These are phyloP conservation scores for Amphipyra berbera DNA, from an alignment of 2,888 invertebrate genomes.

Conservation along the genomic window DNA sequence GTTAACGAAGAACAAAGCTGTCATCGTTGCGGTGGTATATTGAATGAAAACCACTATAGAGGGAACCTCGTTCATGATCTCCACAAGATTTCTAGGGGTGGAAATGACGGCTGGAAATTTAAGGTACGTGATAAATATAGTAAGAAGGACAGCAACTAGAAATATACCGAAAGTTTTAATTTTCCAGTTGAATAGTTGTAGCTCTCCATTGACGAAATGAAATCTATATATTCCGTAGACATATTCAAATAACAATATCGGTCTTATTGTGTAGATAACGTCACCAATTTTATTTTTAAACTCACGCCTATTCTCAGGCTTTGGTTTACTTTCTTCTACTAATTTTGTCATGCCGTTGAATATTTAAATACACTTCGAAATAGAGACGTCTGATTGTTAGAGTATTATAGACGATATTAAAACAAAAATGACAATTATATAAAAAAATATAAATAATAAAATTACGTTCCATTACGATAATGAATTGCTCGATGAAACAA, in stretches of 20 bases:
- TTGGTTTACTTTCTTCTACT: too few species aligned
- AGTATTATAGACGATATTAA: too few species aligned
- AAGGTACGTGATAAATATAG: too few species aligned
- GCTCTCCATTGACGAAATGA: conserved; percentile 31
- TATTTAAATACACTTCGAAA: too few species aligned
- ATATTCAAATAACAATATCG: conserved; percentile 17
- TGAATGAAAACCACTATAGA: conserved; percentile 64
- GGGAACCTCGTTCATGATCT: conserved; percentile 61
- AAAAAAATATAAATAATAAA: too few species aligned
- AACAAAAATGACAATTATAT: too few species aligned
- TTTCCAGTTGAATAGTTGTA: conserved; percentile 31
- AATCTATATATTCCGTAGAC: conserved; percentile 40
- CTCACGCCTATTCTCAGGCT: too few species aligned
- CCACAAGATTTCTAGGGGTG: conserved; percentile 42
- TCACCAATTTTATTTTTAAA: conserved; percentile 9
- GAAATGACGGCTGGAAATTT: conserved; percentile 1
- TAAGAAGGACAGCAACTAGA: background rate
- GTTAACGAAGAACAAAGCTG: conserved; percentile 59
- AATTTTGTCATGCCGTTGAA: too few species aligned
- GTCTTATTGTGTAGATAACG: background rate
- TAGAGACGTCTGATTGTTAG: too few species aligned
- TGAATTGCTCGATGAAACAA: too few species aligned
- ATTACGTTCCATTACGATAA: too few species aligned
- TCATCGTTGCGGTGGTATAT: conserved; percentile 60
- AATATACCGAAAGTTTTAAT: conserved; percentile 32